phyloP scores from a whole-genome alignment of 2,113 vertebrate genomes.

The Gymnorhina tibicen region DNA sequence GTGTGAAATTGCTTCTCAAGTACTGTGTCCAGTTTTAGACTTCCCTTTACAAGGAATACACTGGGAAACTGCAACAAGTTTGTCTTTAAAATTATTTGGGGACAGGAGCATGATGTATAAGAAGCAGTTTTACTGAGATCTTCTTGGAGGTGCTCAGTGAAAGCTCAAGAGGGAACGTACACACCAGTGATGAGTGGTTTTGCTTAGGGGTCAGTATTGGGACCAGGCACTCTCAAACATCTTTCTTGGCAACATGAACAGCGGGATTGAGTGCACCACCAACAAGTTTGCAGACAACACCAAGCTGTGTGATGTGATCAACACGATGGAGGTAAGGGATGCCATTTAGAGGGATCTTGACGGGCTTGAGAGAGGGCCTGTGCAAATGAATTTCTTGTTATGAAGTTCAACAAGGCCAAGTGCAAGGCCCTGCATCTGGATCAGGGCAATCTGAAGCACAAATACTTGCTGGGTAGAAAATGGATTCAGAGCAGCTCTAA shows the following conservation, averaged over 20 bases:
- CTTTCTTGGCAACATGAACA: not conserved
- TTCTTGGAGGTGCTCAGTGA: not conserved
- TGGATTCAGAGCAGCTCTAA: not conserved
- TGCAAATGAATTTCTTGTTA: not conserved
- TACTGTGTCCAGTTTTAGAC: not conserved
- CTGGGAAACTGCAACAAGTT: not conserved
- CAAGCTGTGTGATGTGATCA: not conserved
- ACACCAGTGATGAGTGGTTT: not conserved
- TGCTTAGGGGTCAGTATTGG: not conserved
- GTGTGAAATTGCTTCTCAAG: not conserved
- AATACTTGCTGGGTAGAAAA: not conserved
- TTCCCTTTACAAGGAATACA: not conserved
- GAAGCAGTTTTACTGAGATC: not conserved
- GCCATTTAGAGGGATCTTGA: not conserved
- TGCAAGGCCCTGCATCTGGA: accelerated
- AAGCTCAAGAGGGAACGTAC: not conserved
- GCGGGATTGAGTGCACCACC: not conserved
- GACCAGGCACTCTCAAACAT: not conserved
- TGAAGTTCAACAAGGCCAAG: not conserved
- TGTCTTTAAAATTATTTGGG: not conserved
- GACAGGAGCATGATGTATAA: not conserved
- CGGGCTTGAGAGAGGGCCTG: not conserved
- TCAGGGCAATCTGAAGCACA: not conserved
- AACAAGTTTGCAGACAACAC: not conserved
- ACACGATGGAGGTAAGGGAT: accelerated